A percentile compares a stretch with the other conserved stretches of the same genome.
Conservation (phyloP, 2,888 invertebrate genomes). For the Epinotia bilunana region DNA sequence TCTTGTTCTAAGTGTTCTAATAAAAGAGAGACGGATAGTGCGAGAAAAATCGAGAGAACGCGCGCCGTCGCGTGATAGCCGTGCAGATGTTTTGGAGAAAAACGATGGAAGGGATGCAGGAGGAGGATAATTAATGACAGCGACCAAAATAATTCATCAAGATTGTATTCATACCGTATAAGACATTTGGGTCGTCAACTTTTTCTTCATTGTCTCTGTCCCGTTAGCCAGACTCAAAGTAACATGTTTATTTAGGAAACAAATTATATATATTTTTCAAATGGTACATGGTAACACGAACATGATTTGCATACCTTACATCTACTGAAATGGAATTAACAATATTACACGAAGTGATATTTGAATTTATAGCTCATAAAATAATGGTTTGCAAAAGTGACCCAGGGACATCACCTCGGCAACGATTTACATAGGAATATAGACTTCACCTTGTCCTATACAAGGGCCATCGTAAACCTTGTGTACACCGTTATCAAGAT, state of each 20-base stretch:
- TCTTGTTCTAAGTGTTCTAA: too few relatives aligned
- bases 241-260: background rate
- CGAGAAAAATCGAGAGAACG: too few relatives aligned
- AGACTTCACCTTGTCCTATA: background rate
- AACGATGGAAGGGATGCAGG: background rate
- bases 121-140: background rate
- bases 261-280: background rate
- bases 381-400: background rate
- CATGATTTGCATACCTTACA: background rate
- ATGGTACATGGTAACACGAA: too few relatives aligned
- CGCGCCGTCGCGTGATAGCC: too few relatives aligned
- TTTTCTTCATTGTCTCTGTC: background rate
- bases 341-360: background rate
- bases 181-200: background rate
- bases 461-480: background rate
- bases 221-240: background rate
- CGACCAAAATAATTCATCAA: background rate
- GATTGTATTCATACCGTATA: background rate
- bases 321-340: background rate
- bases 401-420: background rate
- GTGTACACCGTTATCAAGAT: background rate
- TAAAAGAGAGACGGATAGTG: too few relatives aligned
- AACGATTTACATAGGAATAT: background rate
- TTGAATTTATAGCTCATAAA: background rate
- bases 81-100: background rate